These are phyloP conservation scores for Trichoplusia ni DNA, from an alignment of 1,140 invertebrate species.

Conservation along the genomic window DNA sequence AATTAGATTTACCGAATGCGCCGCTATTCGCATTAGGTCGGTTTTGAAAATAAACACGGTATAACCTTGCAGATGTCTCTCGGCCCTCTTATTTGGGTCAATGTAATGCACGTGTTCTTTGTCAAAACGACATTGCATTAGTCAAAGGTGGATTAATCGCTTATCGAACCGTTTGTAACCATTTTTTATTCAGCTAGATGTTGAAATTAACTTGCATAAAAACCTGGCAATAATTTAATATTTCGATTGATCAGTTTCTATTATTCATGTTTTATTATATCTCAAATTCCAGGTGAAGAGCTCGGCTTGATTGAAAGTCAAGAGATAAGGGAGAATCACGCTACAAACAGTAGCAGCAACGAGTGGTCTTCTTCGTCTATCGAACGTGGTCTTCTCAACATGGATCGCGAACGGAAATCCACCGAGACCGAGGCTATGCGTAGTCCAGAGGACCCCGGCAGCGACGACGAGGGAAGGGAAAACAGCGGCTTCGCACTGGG, in stretches of 20 bases:
- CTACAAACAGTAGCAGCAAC: conserved; percentile 66
- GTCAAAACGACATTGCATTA: conserved; percentile 48
- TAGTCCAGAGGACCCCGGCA: conserved; percentile 53
- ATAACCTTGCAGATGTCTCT: conserved; percentile 73
- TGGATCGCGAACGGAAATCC: conserved; percentile 69
- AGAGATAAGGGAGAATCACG: conserved; percentile 70
- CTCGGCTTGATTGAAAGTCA: conserved; percentile 73
- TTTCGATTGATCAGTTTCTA: not conserved
- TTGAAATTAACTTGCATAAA: conserved; percentile 12
- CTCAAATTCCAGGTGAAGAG: conserved; percentile 70
- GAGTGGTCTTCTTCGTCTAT: conserved; percentile 71
- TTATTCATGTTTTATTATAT: too few species aligned
- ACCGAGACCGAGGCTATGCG: conserved; percentile 58
- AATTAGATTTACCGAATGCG: conserved; percentile 71
- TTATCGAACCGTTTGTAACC: conserved; percentile 33
- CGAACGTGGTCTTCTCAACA: conserved; percentile 60
- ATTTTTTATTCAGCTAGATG: conserved; percentile 8
- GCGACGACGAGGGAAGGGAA: conserved; percentile 62
- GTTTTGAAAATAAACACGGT: conserved; percentile 75
- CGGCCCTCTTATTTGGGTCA: conserved; percentile 74
- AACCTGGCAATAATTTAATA: not conserved
- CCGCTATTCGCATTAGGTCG: conserved; percentile 66
- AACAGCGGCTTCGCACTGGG: conserved; percentile 65
- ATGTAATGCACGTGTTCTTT: conserved; percentile 70
- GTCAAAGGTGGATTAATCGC: conserved; percentile 24